phyloP scores from a whole-genome alignment of 2,888 invertebrate genomes.

The Scaptodrosophila latifasciaeformis region DNA sequence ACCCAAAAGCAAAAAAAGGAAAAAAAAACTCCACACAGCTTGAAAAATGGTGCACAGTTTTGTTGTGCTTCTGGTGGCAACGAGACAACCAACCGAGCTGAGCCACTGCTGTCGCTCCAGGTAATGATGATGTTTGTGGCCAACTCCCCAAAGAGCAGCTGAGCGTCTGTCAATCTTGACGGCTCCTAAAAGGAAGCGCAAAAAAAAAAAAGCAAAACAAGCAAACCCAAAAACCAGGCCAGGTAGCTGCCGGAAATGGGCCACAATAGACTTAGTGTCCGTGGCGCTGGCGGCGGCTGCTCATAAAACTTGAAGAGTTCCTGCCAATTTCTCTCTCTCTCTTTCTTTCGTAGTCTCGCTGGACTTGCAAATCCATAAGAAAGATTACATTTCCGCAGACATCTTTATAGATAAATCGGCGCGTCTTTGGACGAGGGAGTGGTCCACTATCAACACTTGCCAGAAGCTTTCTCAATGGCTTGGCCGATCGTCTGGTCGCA shows the following conservation, averaged over 20 bases:
- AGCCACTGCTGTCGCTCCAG: slow-evolving; percentile 35
- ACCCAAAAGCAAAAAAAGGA: slow-evolving; percentile 31
- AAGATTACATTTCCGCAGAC: too few species aligned
- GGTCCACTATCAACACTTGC: slow-evolving; percentile 44
- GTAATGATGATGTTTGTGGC: slow-evolving; percentile 58
- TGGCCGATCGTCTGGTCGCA: too few species aligned
- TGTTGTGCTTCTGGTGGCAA: slow-evolving; percentile 8
- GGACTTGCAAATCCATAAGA: too few species aligned
- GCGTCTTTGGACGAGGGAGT: slow-evolving; percentile 8
- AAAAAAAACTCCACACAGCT: slow-evolving; percentile 19
- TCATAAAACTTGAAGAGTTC: too few species aligned
- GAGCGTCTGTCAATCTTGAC: slow-evolving; percentile 15
- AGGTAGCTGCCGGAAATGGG: slow-evolving; percentile 51
- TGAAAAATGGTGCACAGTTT: slow-evolving; percentile 38
- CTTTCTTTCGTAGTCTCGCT: too few species aligned
- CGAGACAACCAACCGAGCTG: neutral
- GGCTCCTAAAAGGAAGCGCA: slow-evolving; percentile 13
- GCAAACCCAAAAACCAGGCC: neutral
- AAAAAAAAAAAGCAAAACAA: neutral
- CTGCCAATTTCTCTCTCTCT: too few species aligned
- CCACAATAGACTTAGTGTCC: slow-evolving; percentile 48
- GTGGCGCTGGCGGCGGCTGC: too few species aligned
- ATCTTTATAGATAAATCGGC: too few species aligned
- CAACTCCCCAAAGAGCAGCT: slow-evolving; percentile 29
- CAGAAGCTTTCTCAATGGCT: slow-evolving; percentile 19